Conservation (phyloP, 2,113 vertebrate genomes). For the Leptobrachium ailaonicum region DNA sequence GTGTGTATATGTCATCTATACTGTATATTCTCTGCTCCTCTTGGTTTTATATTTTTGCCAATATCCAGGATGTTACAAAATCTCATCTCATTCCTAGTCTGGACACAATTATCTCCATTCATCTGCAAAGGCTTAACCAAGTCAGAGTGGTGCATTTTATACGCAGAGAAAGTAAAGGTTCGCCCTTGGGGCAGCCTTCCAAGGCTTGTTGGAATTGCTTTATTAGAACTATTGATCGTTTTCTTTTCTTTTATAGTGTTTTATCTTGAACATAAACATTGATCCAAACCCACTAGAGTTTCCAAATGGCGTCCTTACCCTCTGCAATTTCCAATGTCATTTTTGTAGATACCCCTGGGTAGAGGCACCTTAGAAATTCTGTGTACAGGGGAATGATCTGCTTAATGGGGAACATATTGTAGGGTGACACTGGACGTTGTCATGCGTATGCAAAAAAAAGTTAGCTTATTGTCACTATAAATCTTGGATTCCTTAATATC, state of each 20-base stretch:
- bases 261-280: conserved; percentile 32
- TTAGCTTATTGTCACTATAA: too few species aligned
- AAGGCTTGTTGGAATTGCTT: neutral
- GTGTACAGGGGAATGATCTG: too few species aligned
- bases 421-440: too few species aligned
- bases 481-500: too few species aligned
- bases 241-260: conserved; percentile 22
- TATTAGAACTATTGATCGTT: conserved; percentile 33
- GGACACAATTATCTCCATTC: too few species aligned
- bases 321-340: conserved; percentile 37
- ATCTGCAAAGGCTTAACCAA: neutral
- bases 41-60: too few species aligned
- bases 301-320: conserved; percentile 1
- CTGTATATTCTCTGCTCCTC: too few species aligned
- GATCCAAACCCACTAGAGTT: conserved; percentile 36
- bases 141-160: neutral
- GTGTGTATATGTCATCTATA: too few species aligned
- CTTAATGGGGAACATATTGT: too few species aligned
- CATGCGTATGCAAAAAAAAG: too few species aligned
- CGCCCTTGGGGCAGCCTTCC: neutral
- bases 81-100: too few species aligned
- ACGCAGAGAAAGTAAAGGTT: neutral
- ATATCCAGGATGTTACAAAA: too few species aligned
- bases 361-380: neutral
- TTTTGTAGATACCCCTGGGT: neutral